A percentile compares a stretch with the other conserved stretches of the same genome.
phyloP scores from a whole-genome alignment of 2,888 invertebrate genomes.

The Erebia epiphron region DNA sequence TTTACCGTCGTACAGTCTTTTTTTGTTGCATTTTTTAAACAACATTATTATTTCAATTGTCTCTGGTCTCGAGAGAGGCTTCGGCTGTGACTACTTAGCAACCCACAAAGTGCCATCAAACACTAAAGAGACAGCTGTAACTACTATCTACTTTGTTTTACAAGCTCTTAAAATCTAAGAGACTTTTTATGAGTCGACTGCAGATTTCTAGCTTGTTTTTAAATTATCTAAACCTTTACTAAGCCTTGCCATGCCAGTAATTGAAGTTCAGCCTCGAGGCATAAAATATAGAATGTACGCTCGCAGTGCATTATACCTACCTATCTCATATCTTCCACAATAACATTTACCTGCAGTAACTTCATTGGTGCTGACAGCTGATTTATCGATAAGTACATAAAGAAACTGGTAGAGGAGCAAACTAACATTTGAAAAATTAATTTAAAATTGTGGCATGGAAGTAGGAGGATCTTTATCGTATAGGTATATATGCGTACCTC shows the following conservation, averaged over 20 bases:
- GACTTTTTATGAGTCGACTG: neutral
- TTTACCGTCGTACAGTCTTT: too few species aligned
- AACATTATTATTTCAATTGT: too few species aligned
- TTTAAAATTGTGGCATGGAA: neutral
- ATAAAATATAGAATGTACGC: constrained; percentile 33
- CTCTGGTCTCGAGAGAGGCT: too few species aligned
- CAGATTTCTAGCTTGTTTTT: neutral
- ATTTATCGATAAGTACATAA: constrained; percentile 26
- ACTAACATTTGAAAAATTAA: neutral
- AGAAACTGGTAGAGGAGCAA: constrained; percentile 20
- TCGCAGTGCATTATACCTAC: constrained; percentile 33
- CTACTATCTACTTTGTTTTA: too few species aligned
- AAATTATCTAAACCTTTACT: neutral
- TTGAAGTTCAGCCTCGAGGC: constrained; percentile 29
- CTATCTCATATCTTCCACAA: constrained; percentile 30
- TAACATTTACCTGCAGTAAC: constrained; percentile 31
- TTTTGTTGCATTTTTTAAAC: too few species aligned
- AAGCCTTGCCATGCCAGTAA: constrained; percentile 19
- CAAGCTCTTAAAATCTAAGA: neutral
- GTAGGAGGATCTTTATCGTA: too few species aligned
- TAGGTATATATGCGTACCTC: too few species aligned
- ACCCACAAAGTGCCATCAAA: too few species aligned
- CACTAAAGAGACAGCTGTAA: too few species aligned
- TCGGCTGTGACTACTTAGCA: too few species aligned
- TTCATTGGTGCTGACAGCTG: constrained; percentile 29